Evolutionary conservation across 2,113 vertebrate species (phyloP).

Genomic region (Mobula hypostoma): DNA sequence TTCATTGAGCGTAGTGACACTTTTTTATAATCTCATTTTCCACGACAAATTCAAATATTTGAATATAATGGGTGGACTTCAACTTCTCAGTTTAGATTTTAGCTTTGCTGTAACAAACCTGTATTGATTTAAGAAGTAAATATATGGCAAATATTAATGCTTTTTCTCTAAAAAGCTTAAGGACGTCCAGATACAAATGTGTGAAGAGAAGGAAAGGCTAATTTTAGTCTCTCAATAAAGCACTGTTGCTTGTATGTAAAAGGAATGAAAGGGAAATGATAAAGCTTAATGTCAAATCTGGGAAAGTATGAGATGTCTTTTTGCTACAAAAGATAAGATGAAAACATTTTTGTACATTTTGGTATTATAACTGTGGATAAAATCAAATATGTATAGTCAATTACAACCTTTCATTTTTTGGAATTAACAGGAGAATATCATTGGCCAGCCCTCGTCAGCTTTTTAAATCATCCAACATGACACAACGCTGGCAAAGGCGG

Average conservation of each 20-base stretch:
- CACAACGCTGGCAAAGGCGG: slow-evolving; percentile 94
- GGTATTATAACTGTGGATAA: background rate
- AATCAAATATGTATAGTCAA: background rate
- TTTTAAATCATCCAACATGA: slow-evolving; percentile 99
- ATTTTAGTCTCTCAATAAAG: background rate
- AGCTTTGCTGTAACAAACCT: background rate
- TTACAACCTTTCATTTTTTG: background rate
- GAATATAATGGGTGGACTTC: background rate
- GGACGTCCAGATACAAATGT: background rate
- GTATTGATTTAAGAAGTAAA: background rate
- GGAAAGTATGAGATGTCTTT: background rate
- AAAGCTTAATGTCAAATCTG: background rate
- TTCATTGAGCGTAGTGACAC: background rate
- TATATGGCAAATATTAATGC: background rate
- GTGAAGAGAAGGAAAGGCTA: background rate
- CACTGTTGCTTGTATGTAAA: background rate
- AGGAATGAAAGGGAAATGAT: background rate
- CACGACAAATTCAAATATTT: slow-evolving; percentile 7
- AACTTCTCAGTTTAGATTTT: background rate
- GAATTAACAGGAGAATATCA: slow-evolving; percentile 78
- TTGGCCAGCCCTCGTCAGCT: slow-evolving; percentile 90
- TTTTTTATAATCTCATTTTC: background rate
- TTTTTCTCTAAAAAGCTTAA: background rate
- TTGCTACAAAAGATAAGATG: background rate
- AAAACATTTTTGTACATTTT: background rate